These are phyloP conservation scores for Andrena minutula DNA, from an alignment of 2,888 invertebrate genomes.

Conservation along the genomic window DNA sequence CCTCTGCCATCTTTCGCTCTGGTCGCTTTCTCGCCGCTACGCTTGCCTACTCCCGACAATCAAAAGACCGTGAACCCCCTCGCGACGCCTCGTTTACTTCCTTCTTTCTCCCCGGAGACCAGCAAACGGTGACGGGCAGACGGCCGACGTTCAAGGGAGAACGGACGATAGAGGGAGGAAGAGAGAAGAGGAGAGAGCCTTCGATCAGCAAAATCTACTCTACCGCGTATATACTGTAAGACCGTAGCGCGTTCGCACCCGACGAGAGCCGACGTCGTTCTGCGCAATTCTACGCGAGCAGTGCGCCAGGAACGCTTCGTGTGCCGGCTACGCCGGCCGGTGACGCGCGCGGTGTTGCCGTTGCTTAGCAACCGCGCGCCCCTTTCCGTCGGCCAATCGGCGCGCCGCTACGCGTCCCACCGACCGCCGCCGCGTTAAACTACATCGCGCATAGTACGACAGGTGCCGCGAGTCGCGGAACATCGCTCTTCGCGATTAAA, in stretches of 20 bases:
- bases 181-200: not conserved
- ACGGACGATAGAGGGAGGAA: not conserved
- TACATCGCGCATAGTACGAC: conserved; percentile 62
- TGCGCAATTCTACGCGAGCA: conserved; percentile 65
- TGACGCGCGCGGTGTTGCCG: conserved; percentile 77
- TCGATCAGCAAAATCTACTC: conserved; percentile 32
- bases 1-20: conserved; percentile 81
- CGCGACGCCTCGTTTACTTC: not conserved
- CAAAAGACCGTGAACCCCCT: not conserved
- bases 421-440: conserved; percentile 40
- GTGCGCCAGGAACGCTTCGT: conserved; percentile 58
- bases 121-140: not conserved
- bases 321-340: conserved; percentile 75
- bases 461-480: conserved; percentile 62
- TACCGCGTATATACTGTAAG: conserved; percentile 41
- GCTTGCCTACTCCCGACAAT: conserved; percentile 21
- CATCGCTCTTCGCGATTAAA: conserved; percentile 58
- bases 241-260: conserved; percentile 70
- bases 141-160: conserved; percentile 2
- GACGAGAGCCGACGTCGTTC: conserved; percentile 79
- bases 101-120: not conserved
- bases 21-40: conserved; percentile 24
- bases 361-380: conserved; percentile 78
- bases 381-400: conserved; percentile 62
- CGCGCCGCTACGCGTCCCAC: conserved; percentile 13